phyloP scores from a whole-genome alignment of 1,140 invertebrate genomes.

The Brachionus koreanus region DNA sequence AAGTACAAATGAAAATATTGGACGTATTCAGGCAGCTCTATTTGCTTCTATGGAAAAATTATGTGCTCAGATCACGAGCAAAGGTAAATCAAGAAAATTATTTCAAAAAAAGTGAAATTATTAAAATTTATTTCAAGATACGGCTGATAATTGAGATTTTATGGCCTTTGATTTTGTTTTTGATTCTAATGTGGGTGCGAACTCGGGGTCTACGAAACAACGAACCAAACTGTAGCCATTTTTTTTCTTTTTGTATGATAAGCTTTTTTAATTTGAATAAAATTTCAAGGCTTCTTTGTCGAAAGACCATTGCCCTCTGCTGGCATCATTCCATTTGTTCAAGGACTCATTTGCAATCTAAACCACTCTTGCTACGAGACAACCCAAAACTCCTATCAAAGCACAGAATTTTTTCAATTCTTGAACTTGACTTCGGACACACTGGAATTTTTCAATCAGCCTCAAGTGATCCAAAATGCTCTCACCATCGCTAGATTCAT shows the following conservation, averaged over 20 bases:
- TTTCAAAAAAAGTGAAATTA: not conserved
- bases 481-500: not conserved
- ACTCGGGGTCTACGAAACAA: conserved; percentile 49
- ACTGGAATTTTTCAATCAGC: conserved; percentile 1
- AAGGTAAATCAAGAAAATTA: conserved; percentile 56
- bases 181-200: conserved; percentile 66
- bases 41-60: conserved; percentile 80
- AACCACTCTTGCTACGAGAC: conserved; percentile 63
- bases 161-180: conserved; percentile 67
- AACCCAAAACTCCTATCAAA: conserved; percentile 50
- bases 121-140: conserved; percentile 53
- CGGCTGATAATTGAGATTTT: conserved; percentile 70
- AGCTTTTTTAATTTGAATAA: not conserved
- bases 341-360: conserved; percentile 62
- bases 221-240: not conserved
- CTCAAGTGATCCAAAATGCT: not conserved
- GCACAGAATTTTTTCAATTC: conserved; percentile 48
- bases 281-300: conserved; percentile 62
- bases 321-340: conserved; percentile 62
- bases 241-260: not conserved
- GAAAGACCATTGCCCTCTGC: conserved; percentile 65
- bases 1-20: conserved; percentile 17
- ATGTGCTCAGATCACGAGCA: conserved; percentile 70
- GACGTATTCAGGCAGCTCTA: conserved; percentile 50
- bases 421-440: conserved; percentile 49